Base-by-base conservation (phyloP, 2,888 invertebrate genomes). In the Plagiodera versicolora region DNA sequence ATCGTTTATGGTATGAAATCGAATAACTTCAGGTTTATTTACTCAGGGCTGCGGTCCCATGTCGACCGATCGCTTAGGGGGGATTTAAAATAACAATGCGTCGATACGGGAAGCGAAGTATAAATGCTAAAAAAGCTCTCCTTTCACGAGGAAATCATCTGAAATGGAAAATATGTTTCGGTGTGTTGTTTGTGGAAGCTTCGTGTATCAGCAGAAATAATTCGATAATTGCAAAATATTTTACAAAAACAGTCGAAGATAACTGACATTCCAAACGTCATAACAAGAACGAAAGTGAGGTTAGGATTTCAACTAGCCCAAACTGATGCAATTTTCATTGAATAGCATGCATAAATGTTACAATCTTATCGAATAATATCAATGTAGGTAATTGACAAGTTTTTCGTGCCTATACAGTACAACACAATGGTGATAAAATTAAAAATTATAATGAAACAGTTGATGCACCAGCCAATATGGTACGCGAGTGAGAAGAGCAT, bases 1-100 rank as follows among this genome's bases (percentile, higher is more conserved):
- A 74, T 71, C 75, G 74, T 75, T 78, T 77, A 75, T 71, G 71
- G 74, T 74, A 76, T 74, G 72, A 78, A 78, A 77, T 77, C 77
- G 76, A 78, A 78, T 78, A 77, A 77, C 77, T 78, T 78, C 77
- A 72, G 76, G 78, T 77, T 77, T 78, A 75, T 78, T 78, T 77
- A 77, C 77, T 72, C 71, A 68, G 68, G 70, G 73, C 75, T 76
- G 74, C 74, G 66, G 68, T 66, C 59, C 59, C 66, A 56, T 67
- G 64, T 67, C 65, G 56, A 60, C 60, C 39, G 8, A 56, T 65
- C 63, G 50, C 47, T 65, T 60, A 63, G 70, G 73, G 75, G 67
- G 73, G 75, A 75, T 75, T 75, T 76, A 75, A 77, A 77, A 74
- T 74, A 76, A 74, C 74, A 72, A 69, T 69, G 70, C 68, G 67